Percentiles rank a stretch among this genome's conserved stretches.
Conservation (phyloP, 2,113 vertebrate species). For the Epinephelus cyanopodus region DNA sequence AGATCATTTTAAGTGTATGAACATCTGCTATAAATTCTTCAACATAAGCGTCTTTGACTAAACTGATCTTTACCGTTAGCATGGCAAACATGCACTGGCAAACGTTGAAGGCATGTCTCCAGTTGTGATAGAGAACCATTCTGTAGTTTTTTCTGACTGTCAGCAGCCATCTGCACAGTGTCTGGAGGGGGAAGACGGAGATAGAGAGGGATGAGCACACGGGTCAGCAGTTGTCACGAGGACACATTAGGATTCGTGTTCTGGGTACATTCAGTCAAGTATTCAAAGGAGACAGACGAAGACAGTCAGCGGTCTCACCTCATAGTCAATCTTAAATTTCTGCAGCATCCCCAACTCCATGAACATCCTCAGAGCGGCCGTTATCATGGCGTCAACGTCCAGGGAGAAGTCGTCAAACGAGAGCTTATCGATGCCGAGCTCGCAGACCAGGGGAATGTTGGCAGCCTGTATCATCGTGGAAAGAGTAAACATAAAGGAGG, state of each 20-base stretch:
- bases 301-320: conserved; percentile 85
- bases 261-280: conserved; percentile 4
- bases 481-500: conserved; percentile 1
- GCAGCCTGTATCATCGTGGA: conserved; percentile 86
- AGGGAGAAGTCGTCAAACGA: conserved; percentile 99
- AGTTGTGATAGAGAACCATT: conserved; percentile 99
- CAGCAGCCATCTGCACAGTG: conserved; percentile 97
- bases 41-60: background rate
- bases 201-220: conserved; percentile 36
- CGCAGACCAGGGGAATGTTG: conserved; percentile 95
- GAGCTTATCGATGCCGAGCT: conserved; percentile 95
- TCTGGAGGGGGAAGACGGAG: conserved; percentile 84
- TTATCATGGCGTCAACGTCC: conserved; percentile 97
- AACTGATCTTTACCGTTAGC: conserved; percentile 89
- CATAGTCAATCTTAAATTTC: conserved; percentile 99
- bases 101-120: conserved; percentile 99
- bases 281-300: conserved; percentile 8
- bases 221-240: conserved; percentile 31
- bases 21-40: background rate
- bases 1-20: background rate
- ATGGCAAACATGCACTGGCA: conserved; percentile 99
- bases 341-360: conserved; percentile 99
- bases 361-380: conserved; percentile 97
- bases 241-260: conserved; percentile 5
- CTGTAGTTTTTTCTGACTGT: conserved; percentile 99